phyloP scores from a whole-genome alignment of 2,888 invertebrate species.

The Ypsolopha scabrella region DNA sequence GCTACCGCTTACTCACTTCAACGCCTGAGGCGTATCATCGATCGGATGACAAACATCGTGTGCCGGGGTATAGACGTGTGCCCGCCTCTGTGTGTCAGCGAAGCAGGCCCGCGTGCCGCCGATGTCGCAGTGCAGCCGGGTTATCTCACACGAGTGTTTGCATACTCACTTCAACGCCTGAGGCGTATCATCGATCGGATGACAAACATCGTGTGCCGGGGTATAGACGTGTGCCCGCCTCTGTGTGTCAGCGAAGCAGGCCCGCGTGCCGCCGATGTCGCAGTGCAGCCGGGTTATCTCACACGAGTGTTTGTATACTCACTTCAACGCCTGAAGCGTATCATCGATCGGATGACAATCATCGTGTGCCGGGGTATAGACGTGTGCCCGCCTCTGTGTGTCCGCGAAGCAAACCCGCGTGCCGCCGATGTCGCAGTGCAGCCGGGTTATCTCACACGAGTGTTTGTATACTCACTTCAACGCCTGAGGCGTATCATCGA shows the following conservation, averaged over 20 bases:
- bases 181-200: background rate
- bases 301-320: constrained; percentile 73
- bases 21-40: background rate
- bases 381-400: constrained; percentile 81
- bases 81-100: constrained; percentile 85
- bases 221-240: constrained; percentile 85
- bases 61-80: constrained; percentile 83
- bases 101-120: constrained; percentile 87
- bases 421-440: constrained; percentile 87
- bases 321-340: background rate
- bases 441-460: constrained; percentile 76
- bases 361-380: constrained; percentile 77
- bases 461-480: constrained; percentile 64
- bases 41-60: constrained; percentile 5
- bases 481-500: background rate
- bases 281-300: constrained; percentile 81
- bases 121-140: constrained; percentile 81
- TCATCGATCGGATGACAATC: background rate
- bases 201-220: constrained; percentile 50
- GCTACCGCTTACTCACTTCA: background rate
- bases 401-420: constrained; percentile 87
- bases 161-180: background rate
- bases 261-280: constrained; percentile 87
- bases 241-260: constrained; percentile 87
- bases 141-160: constrained; percentile 82